Evolutionary conservation across 2,797 vertebrate species (phyloP).

Genomic region (Columba guinea): DNA sequence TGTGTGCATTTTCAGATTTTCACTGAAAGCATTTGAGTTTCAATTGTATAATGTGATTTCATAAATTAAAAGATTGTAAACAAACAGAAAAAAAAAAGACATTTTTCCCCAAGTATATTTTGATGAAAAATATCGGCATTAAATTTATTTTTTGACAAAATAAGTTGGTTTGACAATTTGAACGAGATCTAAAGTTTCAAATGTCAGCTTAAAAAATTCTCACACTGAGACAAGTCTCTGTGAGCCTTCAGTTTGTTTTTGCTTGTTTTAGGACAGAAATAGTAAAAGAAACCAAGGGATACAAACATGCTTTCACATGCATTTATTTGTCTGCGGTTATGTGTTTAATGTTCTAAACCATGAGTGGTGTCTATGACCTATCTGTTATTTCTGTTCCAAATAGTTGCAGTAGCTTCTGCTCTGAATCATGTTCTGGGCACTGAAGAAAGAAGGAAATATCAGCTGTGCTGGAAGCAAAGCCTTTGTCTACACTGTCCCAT

Average conservation of each 20-base stretch:
- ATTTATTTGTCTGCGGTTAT: neutral
- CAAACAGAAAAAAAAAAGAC: neutral
- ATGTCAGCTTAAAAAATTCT: neutral
- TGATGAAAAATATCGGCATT: accelerated
- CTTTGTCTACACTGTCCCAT: neutral
- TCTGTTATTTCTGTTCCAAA: neutral
- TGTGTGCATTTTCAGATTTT: neutral
- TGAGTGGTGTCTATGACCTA: neutral
- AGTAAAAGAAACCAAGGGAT: neutral
- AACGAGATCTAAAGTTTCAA: neutral
- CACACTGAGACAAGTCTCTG: neutral
- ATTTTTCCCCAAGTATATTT: neutral
- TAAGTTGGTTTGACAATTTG: neutral
- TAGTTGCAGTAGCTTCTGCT: neutral
- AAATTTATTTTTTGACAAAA: neutral
- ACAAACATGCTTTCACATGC: neutral
- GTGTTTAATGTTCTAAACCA: neutral
- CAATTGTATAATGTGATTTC: neutral
- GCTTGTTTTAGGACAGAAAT: neutral
- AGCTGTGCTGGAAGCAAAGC: neutral
- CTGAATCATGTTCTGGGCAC: neutral
- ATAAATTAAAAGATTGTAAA: neutral
- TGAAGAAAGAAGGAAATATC: neutral
- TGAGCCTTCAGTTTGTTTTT: neutral
- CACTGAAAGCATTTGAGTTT: neutral